phyloP scores from a whole-genome alignment of 2,113 vertebrate genomes.

The Fregetta grallaria region DNA sequence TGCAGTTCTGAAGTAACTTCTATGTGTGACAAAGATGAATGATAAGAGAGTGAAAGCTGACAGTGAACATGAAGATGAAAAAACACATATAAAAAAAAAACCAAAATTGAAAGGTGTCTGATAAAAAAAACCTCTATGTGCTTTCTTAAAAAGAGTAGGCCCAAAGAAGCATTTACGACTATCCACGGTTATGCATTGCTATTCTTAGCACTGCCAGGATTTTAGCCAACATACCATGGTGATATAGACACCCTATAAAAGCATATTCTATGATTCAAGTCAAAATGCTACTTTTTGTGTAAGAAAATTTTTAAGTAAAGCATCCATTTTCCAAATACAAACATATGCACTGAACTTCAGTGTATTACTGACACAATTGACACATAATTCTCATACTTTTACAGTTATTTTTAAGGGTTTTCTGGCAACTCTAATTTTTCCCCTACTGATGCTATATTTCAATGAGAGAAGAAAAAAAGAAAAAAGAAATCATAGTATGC shows the following conservation, averaged over 20 bases:
- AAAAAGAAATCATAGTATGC: not conserved
- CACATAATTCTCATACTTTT: not conserved
- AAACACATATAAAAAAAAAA: not conserved
- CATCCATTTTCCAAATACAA: not conserved
- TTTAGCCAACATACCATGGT: not conserved
- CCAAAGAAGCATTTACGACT: not conserved
- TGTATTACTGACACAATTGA: not conserved
- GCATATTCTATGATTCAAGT: rapidly evolving
- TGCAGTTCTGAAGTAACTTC: not conserved
- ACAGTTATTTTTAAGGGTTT: not conserved
- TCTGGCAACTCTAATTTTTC: not conserved
- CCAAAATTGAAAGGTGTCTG: not conserved
- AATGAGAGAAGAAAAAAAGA: not conserved
- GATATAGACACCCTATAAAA: not conserved
- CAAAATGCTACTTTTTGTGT: not conserved
- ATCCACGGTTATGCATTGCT: not conserved
- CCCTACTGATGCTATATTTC: not conserved
- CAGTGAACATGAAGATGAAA: not conserved
- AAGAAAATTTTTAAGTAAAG: not conserved
- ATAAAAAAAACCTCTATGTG: not conserved
- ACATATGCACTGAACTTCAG: not conserved
- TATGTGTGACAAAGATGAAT: not conserved
- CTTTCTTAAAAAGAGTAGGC: not conserved
- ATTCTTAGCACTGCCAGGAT: not conserved
- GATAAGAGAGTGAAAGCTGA: not conserved